These are phyloP conservation scores for Colistium nudipinnis DNA, from an alignment of 2,113 vertebrate genomes.

Conservation along the genomic window DNA sequence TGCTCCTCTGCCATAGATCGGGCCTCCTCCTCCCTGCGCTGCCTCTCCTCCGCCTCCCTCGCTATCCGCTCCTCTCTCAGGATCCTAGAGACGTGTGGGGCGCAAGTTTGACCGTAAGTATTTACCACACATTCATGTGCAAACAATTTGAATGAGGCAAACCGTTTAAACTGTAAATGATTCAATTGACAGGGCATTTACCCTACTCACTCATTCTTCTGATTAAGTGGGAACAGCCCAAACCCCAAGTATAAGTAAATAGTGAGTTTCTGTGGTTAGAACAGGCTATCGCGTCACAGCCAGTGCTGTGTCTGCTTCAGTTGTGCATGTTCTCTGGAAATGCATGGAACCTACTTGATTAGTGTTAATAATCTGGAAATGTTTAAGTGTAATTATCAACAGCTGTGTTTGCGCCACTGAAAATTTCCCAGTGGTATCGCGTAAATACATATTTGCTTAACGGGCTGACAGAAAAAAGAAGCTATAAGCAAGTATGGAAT, in stretches of 20 bases:
- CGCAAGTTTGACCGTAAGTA: neutral
- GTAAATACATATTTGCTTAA: no score
- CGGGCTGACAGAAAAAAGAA: no score
- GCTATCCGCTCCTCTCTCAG: conserved; percentile 84
- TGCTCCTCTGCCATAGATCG: conserved; percentile 82
- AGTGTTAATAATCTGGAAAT: neutral
- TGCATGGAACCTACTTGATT: neutral
- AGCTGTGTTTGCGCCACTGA: neutral
- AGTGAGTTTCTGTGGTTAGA: conserved; percentile 9
- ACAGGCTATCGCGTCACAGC: conserved; percentile 17
- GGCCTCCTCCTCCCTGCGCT: conserved; percentile 83
- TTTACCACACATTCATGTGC: neutral
- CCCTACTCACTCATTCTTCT: neutral
- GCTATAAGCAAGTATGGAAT: neutral
- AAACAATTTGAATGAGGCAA: neutral
- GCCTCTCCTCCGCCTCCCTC: conserved; percentile 85
- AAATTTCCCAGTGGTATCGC: neutral
- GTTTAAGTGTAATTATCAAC: neutral
- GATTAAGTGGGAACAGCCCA: no score
- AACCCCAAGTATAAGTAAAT: no score
- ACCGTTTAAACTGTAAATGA: neutral
- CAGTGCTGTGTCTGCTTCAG: conserved; percentile 24
- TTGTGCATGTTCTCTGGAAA: neutral
- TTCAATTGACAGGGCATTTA: conserved; percentile 15
- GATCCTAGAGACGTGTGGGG: conserved; percentile 67